phyloP scores from a whole-genome alignment of 2,113 vertebrate species.

The Sorex araneus region DNA sequence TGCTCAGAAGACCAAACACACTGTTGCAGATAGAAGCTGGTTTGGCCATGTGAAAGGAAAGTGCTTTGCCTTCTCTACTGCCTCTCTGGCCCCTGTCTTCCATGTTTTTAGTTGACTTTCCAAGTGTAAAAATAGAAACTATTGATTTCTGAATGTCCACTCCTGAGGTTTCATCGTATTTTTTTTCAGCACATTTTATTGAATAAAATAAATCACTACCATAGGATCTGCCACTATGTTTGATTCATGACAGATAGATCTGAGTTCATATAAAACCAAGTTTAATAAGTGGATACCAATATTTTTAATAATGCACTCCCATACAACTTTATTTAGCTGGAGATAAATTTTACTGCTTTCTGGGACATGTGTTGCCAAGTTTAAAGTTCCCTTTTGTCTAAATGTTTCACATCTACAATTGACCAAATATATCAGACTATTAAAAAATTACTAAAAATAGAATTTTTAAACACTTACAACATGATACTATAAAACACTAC shows the following conservation, averaged over 20 bases:
- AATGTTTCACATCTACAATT: background rate
- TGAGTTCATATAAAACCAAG: background rate
- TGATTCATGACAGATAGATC: background rate
- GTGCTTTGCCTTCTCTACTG: background rate
- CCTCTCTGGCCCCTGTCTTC: too few relatives aligned
- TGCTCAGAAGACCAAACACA: too few relatives aligned
- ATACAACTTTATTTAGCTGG: background rate
- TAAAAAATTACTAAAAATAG: slow-evolving; percentile 24
- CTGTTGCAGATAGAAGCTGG: background rate
- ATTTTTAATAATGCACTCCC: background rate
- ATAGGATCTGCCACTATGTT: background rate
- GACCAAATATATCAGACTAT: background rate
- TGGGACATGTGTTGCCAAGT: background rate
- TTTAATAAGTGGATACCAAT: background rate
- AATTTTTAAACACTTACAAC: background rate
- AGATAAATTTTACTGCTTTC: background rate
- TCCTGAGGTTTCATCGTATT: background rate
- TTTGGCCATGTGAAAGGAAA: background rate
- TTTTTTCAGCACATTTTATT: background rate
- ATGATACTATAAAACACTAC: background rate
- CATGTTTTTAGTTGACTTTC: background rate
- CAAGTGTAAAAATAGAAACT: background rate
- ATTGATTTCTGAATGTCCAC: background rate
- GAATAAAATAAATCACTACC: slow-evolving; percentile 16
- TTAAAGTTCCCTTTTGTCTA: background rate